Percentiles rank a stretch among this genome's conserved stretches.
Conservation (phyloP, 1,140 invertebrate species). For the Sycobia sp. region DNA sequence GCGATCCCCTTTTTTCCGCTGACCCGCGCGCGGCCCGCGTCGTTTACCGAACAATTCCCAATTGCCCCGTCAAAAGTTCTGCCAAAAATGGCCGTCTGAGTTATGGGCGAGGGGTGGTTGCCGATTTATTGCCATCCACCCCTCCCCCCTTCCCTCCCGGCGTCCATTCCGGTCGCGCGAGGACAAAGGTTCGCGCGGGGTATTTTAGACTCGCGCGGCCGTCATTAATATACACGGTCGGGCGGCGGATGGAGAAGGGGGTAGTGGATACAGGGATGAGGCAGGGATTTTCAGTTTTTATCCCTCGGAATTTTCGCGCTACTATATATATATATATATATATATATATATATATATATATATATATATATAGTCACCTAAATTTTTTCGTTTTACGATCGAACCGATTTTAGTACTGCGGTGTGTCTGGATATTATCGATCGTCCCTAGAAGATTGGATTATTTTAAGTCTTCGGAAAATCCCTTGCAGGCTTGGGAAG, state of each 20-base stretch:
- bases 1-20: no score
- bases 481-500: no score
- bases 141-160: neutral
- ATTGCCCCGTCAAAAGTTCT: constrained; percentile 51
- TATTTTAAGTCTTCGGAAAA: no score
- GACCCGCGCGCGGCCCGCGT: no score
- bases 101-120: constrained; percentile 41
- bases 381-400: no score
- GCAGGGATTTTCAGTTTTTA: no score
- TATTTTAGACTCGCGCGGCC: constrained; percentile 27
- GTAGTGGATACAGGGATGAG: no score
- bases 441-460: no score
- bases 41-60: constrained; percentile 52
- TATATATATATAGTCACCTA: neutral
- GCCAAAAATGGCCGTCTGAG: constrained; percentile 48
- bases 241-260: no score
- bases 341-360: neutral
- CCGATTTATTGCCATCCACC: constrained; percentile 41
- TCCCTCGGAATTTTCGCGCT: no score
- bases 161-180: neutral
- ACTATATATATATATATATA: neutral
- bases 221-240: constrained; percentile 27
- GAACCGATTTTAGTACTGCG: no score
- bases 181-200: constrained; percentile 12
- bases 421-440: no score